These are phyloP conservation scores for Drosophila melanica DNA, from an alignment of 1,140 invertebrate genomes.

Conservation along the genomic window DNA sequence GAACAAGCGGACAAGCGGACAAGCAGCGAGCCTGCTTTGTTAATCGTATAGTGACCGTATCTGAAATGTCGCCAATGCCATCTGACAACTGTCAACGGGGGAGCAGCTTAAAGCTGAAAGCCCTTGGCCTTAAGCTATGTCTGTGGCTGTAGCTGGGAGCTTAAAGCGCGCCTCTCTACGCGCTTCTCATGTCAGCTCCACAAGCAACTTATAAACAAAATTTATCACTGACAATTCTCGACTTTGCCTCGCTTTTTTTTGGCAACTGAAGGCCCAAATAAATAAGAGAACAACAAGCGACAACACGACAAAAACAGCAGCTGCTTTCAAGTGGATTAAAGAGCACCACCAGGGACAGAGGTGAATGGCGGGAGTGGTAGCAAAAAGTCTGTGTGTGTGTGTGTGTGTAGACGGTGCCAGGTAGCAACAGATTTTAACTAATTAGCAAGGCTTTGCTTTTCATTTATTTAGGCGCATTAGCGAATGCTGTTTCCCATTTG, in stretches of 20 bases:
- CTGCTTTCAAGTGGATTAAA: constrained; percentile 52
- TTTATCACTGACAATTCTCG: constrained; percentile 52
- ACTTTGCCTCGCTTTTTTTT: not conserved
- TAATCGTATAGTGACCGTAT: constrained; percentile 40
- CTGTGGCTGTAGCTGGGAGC: not conserved
- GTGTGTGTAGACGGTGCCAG: constrained; percentile 14
- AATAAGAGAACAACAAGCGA: constrained; percentile 39
- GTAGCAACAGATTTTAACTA: constrained; percentile 41
- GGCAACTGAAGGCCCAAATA: constrained; percentile 12
- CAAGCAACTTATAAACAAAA: constrained; percentile 50
- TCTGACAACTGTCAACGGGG: constrained; percentile 37
- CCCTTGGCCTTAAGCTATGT: not conserved
- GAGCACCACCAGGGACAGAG: not conserved
- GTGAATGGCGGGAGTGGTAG: not conserved
- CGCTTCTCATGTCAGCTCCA: constrained; percentile 31
- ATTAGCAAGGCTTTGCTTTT: constrained; percentile 42
- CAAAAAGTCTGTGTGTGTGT: not conserved
- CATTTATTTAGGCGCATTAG: constrained; percentile 28
- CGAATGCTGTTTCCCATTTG: not conserved
- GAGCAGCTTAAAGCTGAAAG: constrained; percentile 35
- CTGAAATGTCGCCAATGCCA: constrained; percentile 18
- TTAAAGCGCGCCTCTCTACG: constrained; percentile 38
- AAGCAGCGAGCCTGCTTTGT: not conserved
- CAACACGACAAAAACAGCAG: constrained; percentile 40
- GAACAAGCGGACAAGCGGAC: not conserved